Percentiles rank a stretch among this genome's conserved stretches.
These are phyloP conservation scores for Anthrax anthrax DNA, from an alignment of 2,888 invertebrate species.

Conservation along the genomic window DNA sequence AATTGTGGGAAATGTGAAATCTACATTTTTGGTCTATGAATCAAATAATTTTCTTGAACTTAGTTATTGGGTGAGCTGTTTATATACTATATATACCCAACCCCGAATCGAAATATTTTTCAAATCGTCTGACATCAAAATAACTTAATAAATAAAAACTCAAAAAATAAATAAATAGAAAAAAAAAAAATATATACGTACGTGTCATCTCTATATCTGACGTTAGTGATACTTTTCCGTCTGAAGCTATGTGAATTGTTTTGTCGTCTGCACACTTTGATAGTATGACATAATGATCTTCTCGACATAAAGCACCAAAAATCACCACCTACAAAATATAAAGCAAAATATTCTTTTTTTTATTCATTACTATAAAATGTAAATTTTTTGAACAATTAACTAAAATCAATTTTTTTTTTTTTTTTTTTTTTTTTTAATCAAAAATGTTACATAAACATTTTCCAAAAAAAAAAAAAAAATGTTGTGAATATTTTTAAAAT, in stretches of 20 bases:
- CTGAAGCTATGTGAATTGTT: constrained; percentile 34
- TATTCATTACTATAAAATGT: no score
- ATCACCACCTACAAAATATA: constrained; percentile 31
- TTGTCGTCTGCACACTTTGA: constrained; percentile 36
- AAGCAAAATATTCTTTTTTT: constrained; percentile 1
- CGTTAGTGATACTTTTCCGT: constrained; percentile 35
- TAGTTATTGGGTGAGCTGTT: no score
- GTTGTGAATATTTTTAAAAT: no score
- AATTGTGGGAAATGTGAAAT: no score
- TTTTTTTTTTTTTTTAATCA: no score
- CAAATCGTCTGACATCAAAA: no score
- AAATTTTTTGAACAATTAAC: neutral
- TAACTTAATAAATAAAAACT: neutral
- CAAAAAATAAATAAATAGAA: neutral
- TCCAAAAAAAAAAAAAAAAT: no score
- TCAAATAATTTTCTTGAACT: no score
- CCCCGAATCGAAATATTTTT: no score
- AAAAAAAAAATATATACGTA: constrained; percentile 19
- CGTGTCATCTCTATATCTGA: constrained; percentile 25
- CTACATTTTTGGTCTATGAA: no score
- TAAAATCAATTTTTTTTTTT: neutral
- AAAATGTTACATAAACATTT: no score
- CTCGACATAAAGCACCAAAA: constrained; percentile 37
- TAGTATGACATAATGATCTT: constrained; percentile 36
- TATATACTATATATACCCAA: no score